These are phyloP conservation scores for Aselliscus stoliczkanus DNA, from an alignment of 2,797 vertebrate genomes.

Conservation along the genomic window DNA sequence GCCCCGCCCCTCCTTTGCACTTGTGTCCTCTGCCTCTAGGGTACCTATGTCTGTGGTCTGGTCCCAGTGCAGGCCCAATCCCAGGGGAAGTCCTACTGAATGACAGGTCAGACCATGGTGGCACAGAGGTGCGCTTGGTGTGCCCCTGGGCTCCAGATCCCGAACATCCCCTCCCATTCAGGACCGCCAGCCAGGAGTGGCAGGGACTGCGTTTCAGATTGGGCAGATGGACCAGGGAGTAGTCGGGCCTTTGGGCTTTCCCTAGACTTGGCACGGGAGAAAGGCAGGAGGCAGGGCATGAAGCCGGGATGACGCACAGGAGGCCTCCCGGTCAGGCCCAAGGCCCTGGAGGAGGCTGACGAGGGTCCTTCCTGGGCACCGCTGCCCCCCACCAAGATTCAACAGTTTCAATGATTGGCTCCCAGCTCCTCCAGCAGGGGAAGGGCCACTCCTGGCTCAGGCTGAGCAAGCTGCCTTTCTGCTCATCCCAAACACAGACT, in stretches of 20 bases:
- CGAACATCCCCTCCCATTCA: no score
- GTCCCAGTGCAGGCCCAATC: background rate
- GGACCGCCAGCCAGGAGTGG: background rate
- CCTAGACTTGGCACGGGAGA: background rate
- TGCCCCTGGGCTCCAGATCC: background rate
- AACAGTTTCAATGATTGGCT: background rate
- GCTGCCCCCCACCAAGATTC: background rate
- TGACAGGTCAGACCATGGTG: background rate
- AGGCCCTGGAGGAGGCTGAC: background rate
- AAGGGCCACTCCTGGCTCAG: background rate
- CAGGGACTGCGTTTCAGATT: background rate
- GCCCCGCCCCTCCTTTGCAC: background rate
- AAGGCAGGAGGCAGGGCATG: background rate
- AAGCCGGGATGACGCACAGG: background rate
- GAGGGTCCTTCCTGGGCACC: background rate
- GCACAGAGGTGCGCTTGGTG: background rate
- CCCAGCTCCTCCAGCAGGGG: no score
- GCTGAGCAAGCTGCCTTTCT: background rate
- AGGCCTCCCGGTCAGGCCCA: background rate
- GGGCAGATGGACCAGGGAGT: background rate
- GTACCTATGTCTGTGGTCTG: background rate
- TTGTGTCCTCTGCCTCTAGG: background rate
- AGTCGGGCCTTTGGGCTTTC: background rate
- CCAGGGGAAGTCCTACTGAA: background rate
- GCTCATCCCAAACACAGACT: background rate